A percentile compares a stretch with the other conserved stretches of the same genome.
phyloP scores from a whole-genome alignment of 2,113 vertebrate genomes.

The Casuarius casuarius region DNA sequence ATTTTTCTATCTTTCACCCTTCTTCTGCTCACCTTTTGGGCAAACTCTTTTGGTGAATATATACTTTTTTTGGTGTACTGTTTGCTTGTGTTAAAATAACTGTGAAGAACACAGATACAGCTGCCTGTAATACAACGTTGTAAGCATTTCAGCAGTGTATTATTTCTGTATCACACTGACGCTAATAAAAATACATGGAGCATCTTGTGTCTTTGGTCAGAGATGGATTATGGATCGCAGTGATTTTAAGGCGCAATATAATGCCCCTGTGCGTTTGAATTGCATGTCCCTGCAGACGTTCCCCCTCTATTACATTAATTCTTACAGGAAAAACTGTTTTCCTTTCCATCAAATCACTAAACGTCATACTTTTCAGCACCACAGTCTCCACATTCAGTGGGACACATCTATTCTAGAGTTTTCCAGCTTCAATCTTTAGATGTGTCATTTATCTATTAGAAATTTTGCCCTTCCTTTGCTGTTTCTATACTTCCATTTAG shows the following conservation, averaged over 20 bases:
- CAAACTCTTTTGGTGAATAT: neutral
- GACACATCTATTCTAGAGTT: neutral
- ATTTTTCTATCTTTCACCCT: neutral
- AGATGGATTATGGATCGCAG: neutral
- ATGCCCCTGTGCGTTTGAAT: neutral
- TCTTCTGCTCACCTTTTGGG: neutral
- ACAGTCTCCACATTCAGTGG: neutral
- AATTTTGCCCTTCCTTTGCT: neutral
- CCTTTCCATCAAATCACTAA: neutral
- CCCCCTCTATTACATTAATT: neutral
- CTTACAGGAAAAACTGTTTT: neutral
- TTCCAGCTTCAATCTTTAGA: neutral
- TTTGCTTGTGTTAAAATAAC: neutral
- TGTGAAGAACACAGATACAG: neutral
- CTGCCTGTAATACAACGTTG: neutral
- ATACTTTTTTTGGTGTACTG: neutral
- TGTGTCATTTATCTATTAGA: neutral
- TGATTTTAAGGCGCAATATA: neutral
- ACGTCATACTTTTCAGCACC: rapidly evolving
- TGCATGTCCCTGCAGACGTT: neutral
- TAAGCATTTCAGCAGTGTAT: neutral
- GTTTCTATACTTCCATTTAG: neutral
- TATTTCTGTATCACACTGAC: neutral
- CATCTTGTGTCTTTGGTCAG: neutral
- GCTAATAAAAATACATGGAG: neutral